Base-by-base conservation (phyloP, 2,797 vertebrate species). In the Netta rufina region DNA sequence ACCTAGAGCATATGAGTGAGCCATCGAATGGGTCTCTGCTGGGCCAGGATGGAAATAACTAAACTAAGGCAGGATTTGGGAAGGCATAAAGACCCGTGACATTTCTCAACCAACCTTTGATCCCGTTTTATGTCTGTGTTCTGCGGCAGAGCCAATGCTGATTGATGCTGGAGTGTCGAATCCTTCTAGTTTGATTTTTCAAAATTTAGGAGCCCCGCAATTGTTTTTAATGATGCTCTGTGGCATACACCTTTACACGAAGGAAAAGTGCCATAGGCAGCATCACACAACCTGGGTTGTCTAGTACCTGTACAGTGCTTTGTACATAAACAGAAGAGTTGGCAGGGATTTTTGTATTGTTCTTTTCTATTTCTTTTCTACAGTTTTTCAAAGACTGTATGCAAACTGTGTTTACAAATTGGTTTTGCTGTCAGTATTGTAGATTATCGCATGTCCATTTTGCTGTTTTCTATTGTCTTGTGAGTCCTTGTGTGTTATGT, bases 271-370 rank as follows among this genome's bases (percentile, higher is more conserved):
- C 76, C 84, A 8, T 11, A 79, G 41, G 33, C 94, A 96, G 91
- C 90, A 92, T 83, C 95, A 47, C 75, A 80, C 56, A 75, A 77
- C 90, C 90, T 95, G 96, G 83, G 71, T 89, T 70, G 80, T 82
- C 93, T 95, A 45, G 22, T 96, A 87, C 65, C 49, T n/a, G n/a
- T n/a, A n/a, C n/a, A n/a, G n/a, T n/a, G n/a, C n/a, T n/a, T n/a
- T n/a, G n/a, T n/a, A n/a, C n/a, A n/a, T n/a, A n/a, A n/a, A n/a
- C n/a, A n/a, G n/a, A n/a, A n/a, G n/a, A n/a, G n/a, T n/a, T n/a
- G n/a, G n/a, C n/a, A n/a, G n/a, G n/a, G n/a, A n/a, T n/a, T n/a
- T n/a, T n/a, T n/a, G n/a, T n/a, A n/a, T n/a, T n/a, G n/a, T n/a
- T n/a, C n/a, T n/a, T n/a, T n/a, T n/a, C n/a, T n/a, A n/a, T n/a